Evolutionary conservation across 1,140 invertebrate species (phyloP).

Genomic region (Heliconius hermathena): DNA sequence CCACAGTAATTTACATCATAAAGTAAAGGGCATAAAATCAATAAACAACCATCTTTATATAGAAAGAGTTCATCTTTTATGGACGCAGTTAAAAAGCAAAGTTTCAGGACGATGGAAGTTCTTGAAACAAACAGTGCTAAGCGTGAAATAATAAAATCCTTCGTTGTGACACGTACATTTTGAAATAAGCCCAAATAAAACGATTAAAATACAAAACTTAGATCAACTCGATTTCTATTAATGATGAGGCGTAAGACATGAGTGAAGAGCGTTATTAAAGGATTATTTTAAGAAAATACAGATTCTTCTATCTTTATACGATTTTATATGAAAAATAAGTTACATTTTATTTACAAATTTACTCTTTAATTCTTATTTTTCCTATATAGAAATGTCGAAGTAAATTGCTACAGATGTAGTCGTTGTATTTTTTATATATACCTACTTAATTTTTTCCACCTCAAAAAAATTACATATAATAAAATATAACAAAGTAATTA

Average conservation of each 20-base stretch:
- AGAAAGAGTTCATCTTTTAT: constrained; percentile 30
- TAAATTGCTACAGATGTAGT: no score
- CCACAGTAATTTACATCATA: background rate
- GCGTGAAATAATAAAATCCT: constrained; percentile 49
- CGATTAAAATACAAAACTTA: constrained; percentile 58
- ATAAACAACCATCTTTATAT: background rate
- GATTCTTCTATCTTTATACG: no score
- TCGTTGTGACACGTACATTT: constrained; percentile 48
- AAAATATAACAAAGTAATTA: no score
- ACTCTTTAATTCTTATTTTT: no score
- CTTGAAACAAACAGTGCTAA: constrained; percentile 43
- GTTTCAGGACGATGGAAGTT: constrained; percentile 30
- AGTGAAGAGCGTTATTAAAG: background rate
- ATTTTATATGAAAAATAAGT: no score
- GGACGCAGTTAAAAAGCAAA: constrained; percentile 23
- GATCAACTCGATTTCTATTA: constrained; percentile 44
- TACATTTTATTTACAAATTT: no score
- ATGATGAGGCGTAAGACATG: constrained; percentile 32
- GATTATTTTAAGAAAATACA: background rate
- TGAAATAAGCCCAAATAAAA: constrained; percentile 50
- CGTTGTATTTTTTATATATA: no score
- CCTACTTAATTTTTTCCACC: no score
- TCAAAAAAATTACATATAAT: no score
- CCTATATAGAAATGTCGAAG: no score
- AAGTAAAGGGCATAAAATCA: background rate